Evolutionary conservation across 2,888 invertebrate species (phyloP), one percentile per base, ranked within the genome.

Genomic region (Leucophenga maculata): DNA sequence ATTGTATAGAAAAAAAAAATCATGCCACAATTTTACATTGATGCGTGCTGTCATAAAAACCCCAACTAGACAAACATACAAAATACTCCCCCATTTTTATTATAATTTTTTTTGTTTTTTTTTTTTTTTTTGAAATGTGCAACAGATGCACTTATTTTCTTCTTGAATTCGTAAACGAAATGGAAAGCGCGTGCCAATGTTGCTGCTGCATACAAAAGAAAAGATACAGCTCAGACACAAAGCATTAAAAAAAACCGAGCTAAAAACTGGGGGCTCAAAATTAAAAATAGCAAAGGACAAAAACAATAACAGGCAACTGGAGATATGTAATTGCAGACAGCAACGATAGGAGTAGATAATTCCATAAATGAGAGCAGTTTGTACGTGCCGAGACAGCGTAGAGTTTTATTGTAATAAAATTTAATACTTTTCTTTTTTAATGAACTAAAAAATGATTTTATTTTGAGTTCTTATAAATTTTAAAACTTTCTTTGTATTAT

Each of bases 1-100:
- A 72, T 74, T 78, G 77, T 73, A 69, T 62, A 52, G 6, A n/a
- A 11, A 32, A 75, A 65, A 64, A 60, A 69, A 69, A 46, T 71
- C 72, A 77, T 77, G 78, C 76, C 74, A 74, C 39, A 39, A 39
- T 8, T 11, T 54, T 68, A 62, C 46, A 65, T 67, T 59, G 59
- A n/a, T 18, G 31, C 48, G 16, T 67, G 69, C 75, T 75, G 71
- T 70, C 67, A 55, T 4, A 26, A 32, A 60, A 46, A 50, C n/a
- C 50, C n/a, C 16, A 50, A n/a, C 50, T 50, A 50, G 9, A 50
- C 13, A 18, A n/a, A 26, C 26, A 26, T 4, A 26, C 26, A 50
- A n/a, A 50, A 50, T 16, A 18, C n/a, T 18, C 50, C 50, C 50
- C 50, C 14, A 50, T 50, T 39, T 54, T n/a, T n/a, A n/a, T n/a